Evolutionary conservation across 2,113 vertebrate genomes (phyloP).

Genomic region (Anguilla japonica): DNA sequence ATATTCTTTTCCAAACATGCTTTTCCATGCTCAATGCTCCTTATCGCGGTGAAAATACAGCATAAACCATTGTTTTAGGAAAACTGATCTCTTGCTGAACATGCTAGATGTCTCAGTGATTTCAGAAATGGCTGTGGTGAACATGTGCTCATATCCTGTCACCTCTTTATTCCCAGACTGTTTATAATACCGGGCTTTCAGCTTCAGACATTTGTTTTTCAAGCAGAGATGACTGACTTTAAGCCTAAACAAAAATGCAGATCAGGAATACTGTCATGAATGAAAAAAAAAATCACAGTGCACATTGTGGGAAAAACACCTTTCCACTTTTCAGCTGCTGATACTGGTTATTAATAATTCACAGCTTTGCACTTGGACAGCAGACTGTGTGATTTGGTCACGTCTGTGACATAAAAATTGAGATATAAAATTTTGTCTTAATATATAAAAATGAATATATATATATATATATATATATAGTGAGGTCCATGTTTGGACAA

Average conservation of each 20-base stretch:
- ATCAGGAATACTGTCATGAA: not conserved
- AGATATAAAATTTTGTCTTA: not conserved
- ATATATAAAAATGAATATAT: too few species aligned
- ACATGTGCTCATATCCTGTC: not conserved
- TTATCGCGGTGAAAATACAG: not conserved
- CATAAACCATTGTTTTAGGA: not conserved
- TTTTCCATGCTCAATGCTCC: not conserved
- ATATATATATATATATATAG: too few species aligned
- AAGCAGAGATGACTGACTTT: not conserved
- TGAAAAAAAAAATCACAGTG: not conserved
- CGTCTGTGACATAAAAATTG: not conserved
- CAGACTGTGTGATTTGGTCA: not conserved
- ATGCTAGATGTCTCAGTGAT: not conserved
- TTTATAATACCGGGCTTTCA: not conserved
- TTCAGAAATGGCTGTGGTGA: not conserved
- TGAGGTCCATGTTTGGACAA: too few species aligned
- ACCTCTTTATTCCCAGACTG: not conserved
- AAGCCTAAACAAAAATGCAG: slow-evolving; percentile 1
- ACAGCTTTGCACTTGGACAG: not conserved
- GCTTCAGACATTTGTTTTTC: not conserved
- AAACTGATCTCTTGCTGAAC: not conserved
- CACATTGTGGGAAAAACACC: too few species aligned
- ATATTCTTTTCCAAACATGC: not conserved
- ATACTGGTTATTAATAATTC: not conserved
- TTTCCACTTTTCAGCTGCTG: not conserved